A percentile compares a stretch with the other conserved stretches of the same genome.
These are phyloP conservation scores for Drosophila neocordata DNA, from an alignment of 1,140 invertebrate genomes.

Conservation along the genomic window DNA sequence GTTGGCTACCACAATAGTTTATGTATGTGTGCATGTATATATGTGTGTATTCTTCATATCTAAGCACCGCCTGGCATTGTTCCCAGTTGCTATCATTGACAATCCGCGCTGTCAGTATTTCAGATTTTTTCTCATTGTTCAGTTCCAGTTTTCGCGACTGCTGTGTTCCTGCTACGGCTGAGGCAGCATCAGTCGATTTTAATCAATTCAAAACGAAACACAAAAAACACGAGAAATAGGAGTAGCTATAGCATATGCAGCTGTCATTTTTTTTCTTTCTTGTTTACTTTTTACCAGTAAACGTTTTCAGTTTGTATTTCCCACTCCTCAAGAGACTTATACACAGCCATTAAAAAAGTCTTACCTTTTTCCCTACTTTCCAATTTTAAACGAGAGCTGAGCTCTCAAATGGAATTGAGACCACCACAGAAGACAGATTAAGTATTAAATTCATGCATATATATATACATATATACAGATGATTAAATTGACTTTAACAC, in stretches of 20 bases:
- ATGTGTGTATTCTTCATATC: slow-evolving; percentile 1
- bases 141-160: neutral
- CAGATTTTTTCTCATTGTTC: neutral
- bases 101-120: neutral
- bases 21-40: neutral
- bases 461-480: no score
- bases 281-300: neutral
- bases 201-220: slow-evolving; percentile 65
- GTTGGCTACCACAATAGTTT: neutral
- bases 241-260: neutral
- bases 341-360: slow-evolving; percentile 8
- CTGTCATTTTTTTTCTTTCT: neutral
- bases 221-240: slow-evolving; percentile 13
- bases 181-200: slow-evolving; percentile 36
- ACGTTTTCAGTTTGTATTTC: neutral
- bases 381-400: neutral
- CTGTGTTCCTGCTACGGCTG: neutral
- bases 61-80: slow-evolving; percentile 5
- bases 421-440: neutral
- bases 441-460: neutral
- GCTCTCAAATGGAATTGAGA: neutral
- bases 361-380: neutral
- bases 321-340: neutral
- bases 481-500: no score
- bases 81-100: neutral